A percentile compares a stretch with the other conserved stretches of the same genome.
Evolutionary conservation across 2,888 invertebrate genomes (phyloP).

Genomic region (Caenorhabditis panamensis): DNA sequence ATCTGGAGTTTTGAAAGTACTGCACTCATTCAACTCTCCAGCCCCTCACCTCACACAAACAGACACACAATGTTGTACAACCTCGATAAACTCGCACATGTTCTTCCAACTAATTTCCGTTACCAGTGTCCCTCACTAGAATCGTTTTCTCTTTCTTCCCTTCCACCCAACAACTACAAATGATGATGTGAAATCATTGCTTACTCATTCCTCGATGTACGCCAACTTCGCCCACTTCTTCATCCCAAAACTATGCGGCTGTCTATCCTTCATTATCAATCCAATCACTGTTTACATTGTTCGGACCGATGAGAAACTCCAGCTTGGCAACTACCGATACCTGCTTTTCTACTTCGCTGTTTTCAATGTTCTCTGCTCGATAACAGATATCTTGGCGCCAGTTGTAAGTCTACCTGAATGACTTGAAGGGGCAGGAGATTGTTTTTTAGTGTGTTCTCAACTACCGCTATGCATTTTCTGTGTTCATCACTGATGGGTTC

Average conservation of each 20-base stretch:
- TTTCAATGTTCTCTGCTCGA: constrained; percentile 13
- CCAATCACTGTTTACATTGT: neutral
- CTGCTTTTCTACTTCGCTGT: constrained; percentile 19
- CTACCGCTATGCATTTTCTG: neutral
- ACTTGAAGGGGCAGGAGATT: no score
- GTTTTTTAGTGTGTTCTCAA: neutral
- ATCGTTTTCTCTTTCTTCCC: no score
- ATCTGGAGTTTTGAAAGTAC: no score
- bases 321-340: constrained; percentile 27
- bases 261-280: constrained; percentile 5
- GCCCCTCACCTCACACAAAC: no score
- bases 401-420: no score
- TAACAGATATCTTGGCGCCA: constrained; percentile 9
- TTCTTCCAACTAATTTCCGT: no score
- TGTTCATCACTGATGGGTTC: constrained; percentile 15
- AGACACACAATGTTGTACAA: no score
- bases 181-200: no score
- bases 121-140: no score
- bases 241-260: constrained; percentile 13
- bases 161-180: no score
- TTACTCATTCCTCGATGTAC: constrained; percentile 9
- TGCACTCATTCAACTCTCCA: no score
- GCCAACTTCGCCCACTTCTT: constrained; percentile 12
- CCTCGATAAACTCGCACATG: no score
- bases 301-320: neutral